These are phyloP conservation scores for Diglossa brunneiventris DNA, from an alignment of 2,113 vertebrate genomes.

Conservation along the genomic window DNA sequence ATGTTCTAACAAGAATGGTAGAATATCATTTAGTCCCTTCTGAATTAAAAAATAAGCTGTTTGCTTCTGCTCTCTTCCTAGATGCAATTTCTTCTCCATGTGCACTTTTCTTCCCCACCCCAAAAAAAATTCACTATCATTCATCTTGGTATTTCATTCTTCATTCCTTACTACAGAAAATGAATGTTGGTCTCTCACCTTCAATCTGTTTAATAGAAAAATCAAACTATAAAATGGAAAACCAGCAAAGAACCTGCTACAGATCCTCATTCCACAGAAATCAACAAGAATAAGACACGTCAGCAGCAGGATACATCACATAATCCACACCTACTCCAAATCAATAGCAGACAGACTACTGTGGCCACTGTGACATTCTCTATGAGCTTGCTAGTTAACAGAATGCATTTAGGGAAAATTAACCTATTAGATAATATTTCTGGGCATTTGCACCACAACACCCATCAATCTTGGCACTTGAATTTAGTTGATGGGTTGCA, in stretches of 20 bases:
- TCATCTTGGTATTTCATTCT: background rate
- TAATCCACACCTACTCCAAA: background rate
- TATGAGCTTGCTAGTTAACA: background rate
- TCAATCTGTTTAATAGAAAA: background rate
- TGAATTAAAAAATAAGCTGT: background rate
- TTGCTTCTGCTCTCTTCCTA: background rate
- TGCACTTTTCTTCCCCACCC: rapidly evolving
- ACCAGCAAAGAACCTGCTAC: background rate
- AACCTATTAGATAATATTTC: background rate
- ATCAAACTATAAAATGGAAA: background rate
- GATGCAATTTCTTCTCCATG: background rate
- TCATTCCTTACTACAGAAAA: background rate
- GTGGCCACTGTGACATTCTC: background rate
- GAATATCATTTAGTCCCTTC: background rate
- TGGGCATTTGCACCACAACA: background rate
- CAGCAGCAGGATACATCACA: background rate
- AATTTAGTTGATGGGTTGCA: background rate
- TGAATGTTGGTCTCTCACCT: background rate
- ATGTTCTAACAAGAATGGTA: background rate
- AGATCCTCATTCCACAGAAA: background rate
- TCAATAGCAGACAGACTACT: background rate
- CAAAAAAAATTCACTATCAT: background rate
- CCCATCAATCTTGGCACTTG: background rate
- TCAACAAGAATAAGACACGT: background rate
- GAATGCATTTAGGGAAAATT: background rate